Conservation (phyloP, 2,888 invertebrate genomes). For the Allophyes oxyacanthae region DNA sequence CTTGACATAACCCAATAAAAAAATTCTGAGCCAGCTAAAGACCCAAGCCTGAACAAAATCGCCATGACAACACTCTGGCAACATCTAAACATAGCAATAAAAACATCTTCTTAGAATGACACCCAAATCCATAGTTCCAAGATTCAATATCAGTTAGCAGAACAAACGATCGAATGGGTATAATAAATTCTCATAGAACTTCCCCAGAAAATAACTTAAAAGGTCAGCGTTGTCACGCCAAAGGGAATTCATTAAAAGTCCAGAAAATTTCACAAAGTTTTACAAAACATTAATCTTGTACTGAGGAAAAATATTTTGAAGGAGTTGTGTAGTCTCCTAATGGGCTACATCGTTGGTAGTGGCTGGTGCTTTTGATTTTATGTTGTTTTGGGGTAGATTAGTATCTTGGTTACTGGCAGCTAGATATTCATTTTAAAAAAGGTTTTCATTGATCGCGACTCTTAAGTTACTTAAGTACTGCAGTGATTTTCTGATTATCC, state of each 20-base stretch:
- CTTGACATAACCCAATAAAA: too few species aligned
- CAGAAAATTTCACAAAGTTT: slow-evolving; percentile 69
- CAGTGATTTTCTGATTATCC: too few species aligned
- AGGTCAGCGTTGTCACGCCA: slow-evolving; percentile 42
- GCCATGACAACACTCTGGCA: too few species aligned
- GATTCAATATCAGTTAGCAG: slow-evolving; percentile 17
- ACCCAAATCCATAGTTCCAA: slow-evolving; percentile 9
- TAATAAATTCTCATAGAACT: slow-evolving; percentile 31
- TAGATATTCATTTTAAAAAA: too few species aligned
- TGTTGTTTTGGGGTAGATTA: too few species aligned
- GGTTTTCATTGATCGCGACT: too few species aligned
- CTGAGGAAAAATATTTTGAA: slow-evolving; percentile 56
- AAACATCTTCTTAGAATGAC: too few species aligned
- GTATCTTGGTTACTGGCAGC: too few species aligned
- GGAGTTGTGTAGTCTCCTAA: slow-evolving; percentile 22
- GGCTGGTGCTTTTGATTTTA: not conserved
- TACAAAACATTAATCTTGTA: slow-evolving; percentile 70
- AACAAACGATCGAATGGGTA: slow-evolving; percentile 22
- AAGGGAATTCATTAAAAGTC: slow-evolving; percentile 65
- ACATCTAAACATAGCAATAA: not conserved
- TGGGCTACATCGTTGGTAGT: slow-evolving; percentile 2
- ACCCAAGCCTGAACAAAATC: too few species aligned
- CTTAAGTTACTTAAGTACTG: too few species aligned
- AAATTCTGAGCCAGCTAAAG: too few species aligned
- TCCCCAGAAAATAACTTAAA: slow-evolving; percentile 39